Percentiles rank a stretch among this genome's conserved stretches.
phyloP scores from a whole-genome alignment of 1,140 invertebrate species.

The Rhyzopertha dominica region DNA sequence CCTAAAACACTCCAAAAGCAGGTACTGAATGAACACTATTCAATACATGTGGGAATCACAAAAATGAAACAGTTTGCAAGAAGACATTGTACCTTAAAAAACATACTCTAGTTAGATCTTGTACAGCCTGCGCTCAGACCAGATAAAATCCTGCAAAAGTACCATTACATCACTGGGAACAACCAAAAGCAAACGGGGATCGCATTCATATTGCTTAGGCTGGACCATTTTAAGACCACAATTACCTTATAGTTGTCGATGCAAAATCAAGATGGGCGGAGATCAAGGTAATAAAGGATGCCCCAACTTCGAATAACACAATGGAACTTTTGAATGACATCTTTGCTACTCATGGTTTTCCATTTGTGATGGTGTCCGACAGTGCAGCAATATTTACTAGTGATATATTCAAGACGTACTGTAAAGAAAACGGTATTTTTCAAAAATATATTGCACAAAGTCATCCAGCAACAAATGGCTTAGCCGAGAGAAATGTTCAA shows the following conservation, averaged over 20 bases:
- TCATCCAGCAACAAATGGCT: too few relatives aligned
- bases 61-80: slow-evolving; percentile 32
- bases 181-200: slow-evolving; percentile 29
- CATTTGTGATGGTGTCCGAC: not conserved
- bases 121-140: slow-evolving; percentile 20
- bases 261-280: slow-evolving; percentile 38
- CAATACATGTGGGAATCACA: slow-evolving; percentile 23
- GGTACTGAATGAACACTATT: slow-evolving; percentile 6
- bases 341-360: slow-evolving; percentile 14
- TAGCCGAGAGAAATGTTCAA: too few relatives aligned
- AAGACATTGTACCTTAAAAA: slow-evolving; percentile 21
- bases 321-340: slow-evolving; percentile 17
- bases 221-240: slow-evolving; percentile 18
- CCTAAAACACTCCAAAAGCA: not conserved
- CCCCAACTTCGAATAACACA: slow-evolving; percentile 14
- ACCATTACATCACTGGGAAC: slow-evolving; percentile 27
- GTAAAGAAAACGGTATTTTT: too few relatives aligned
- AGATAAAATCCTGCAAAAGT: slow-evolving; percentile 24
- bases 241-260: slow-evolving; percentile 29
- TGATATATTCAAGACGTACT: too few relatives aligned
- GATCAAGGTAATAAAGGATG: slow-evolving; percentile 19
- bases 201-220: slow-evolving; percentile 26
- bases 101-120: slow-evolving; percentile 22
- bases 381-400: slow-evolving; percentile 3
- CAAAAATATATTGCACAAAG: too few relatives aligned